A percentile compares a stretch with the other conserved stretches of the same genome.
Evolutionary conservation across 1,140 invertebrate genomes (phyloP).

Genomic region (Scaptomyza pallida): DNA sequence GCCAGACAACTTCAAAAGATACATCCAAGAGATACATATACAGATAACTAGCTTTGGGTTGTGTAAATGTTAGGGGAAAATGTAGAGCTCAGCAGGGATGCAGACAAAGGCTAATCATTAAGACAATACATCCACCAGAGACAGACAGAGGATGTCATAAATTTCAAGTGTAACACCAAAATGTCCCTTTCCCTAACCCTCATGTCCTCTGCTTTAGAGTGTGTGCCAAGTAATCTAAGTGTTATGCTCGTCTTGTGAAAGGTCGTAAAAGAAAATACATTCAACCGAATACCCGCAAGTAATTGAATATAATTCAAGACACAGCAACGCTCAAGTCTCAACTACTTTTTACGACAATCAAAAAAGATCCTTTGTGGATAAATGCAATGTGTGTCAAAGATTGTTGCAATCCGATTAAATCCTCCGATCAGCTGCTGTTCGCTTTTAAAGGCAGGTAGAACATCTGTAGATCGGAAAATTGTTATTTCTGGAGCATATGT

Average conservation of each 20-base stretch:
- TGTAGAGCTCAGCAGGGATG: constrained; percentile 63
- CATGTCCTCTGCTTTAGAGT: constrained; percentile 10
- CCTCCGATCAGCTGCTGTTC: constrained; percentile 32
- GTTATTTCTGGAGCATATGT: no score
- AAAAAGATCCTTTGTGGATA: constrained; percentile 14
- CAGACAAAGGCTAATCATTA: constrained; percentile 70
- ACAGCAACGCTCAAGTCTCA: constrained; percentile 29
- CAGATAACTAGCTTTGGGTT: constrained; percentile 48
- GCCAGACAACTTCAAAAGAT: constrained; percentile 23
- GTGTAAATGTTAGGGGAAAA: constrained; percentile 51
- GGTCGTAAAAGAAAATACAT: constrained; percentile 57
- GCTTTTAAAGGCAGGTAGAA: neutral
- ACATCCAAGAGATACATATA: constrained; percentile 18
- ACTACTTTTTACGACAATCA: constrained; percentile 43
- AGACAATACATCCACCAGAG: constrained; percentile 68
- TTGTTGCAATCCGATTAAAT: constrained; percentile 30
- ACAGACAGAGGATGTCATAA: constrained; percentile 73
- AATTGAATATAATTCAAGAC: constrained; percentile 76
- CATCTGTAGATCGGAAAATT: neutral
- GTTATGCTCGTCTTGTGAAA: constrained; percentile 43
- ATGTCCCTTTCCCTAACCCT: constrained; percentile 38
- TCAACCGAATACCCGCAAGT: constrained; percentile 53
- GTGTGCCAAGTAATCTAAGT: constrained; percentile 42
- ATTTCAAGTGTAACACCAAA: constrained; percentile 80
- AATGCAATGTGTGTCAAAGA: constrained; percentile 37